A percentile compares a stretch with the other conserved stretches of the same genome.
These are phyloP conservation scores for Chrysodeixis includens DNA, from an alignment of 2,888 invertebrate species.

Conservation along the genomic window DNA sequence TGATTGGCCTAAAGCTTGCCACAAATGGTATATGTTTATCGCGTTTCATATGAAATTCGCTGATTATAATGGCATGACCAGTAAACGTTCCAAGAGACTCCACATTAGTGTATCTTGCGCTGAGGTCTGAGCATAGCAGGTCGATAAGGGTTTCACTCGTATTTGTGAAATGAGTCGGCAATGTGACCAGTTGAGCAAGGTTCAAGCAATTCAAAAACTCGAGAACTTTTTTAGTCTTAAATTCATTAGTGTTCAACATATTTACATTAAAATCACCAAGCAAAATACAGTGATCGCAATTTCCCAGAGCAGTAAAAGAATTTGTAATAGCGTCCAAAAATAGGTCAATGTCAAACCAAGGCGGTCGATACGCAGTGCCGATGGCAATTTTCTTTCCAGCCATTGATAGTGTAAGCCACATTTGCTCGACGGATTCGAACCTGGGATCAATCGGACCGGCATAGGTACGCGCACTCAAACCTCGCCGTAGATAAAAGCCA, in stretches of 20 bases:
- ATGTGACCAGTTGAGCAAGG: background rate
- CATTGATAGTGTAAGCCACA: background rate
- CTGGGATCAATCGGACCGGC: background rate
- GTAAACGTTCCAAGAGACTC: background rate
- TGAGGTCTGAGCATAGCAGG: background rate
- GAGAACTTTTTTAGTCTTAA: background rate
- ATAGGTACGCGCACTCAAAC: background rate
- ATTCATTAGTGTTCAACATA: background rate
- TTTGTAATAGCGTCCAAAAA: constrained; percentile 27
- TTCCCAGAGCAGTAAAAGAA: background rate
- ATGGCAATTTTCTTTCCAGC: constrained; percentile 9
- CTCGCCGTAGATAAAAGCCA: background rate
- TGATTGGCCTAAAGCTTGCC: background rate
- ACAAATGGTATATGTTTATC: background rate
- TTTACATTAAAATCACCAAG: constrained; percentile 38
- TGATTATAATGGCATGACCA: background rate
- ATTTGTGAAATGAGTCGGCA: background rate
- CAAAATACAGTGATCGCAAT: constrained; percentile 8
- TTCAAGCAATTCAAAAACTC: background rate
- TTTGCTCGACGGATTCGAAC: background rate
- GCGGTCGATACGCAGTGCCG: constrained; percentile 36
- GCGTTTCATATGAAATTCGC: background rate
- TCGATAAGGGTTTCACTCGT: background rate
- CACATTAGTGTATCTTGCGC: background rate
- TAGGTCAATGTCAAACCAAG: constrained; percentile 25